These are phyloP conservation scores for Cryptocephalus primarius DNA, from an alignment of 2,888 invertebrate species.

Conservation along the genomic window DNA sequence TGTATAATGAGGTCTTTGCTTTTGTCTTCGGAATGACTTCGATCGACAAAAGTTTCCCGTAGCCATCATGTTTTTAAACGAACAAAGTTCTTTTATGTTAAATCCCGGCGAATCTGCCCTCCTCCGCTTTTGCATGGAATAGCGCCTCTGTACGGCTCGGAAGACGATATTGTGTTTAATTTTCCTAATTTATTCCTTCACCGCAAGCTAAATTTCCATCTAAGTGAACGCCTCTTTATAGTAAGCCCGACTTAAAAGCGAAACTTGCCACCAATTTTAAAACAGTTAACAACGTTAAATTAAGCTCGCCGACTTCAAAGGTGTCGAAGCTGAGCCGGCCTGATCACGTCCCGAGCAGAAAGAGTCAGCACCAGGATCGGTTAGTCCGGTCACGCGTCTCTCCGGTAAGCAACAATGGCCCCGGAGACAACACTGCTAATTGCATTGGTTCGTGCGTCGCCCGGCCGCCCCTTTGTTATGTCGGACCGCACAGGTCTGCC, in stretches of 20 bases:
- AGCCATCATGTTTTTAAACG: too few relatives aligned
- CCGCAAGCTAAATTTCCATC: slow-evolving; percentile 10
- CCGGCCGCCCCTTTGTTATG: not conserved
- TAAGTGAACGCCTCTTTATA: slow-evolving; percentile 7
- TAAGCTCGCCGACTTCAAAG: slow-evolving; percentile 34
- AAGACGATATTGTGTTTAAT: slow-evolving; percentile 11
- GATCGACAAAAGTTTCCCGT: too few relatives aligned
- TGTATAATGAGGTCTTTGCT: too few relatives aligned
- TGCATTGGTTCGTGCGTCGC: slow-evolving; percentile 30
- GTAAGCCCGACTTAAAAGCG: slow-evolving; percentile 13
- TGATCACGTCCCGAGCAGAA: slow-evolving; percentile 21
- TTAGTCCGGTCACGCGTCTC: slow-evolving; percentile 31
- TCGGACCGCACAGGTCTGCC: too few relatives aligned
- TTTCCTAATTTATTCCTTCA: slow-evolving; percentile 14
- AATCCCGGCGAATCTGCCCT: too few relatives aligned
- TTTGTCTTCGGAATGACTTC: too few relatives aligned
- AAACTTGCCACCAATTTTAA: slow-evolving; percentile 24
- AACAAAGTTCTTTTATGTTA: too few relatives aligned
- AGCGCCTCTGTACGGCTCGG: not conserved
- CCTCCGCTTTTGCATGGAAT: too few relatives aligned
- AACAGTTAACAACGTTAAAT: slow-evolving; percentile 33
- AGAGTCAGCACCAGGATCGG: slow-evolving; percentile 2
- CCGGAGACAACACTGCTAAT: slow-evolving; percentile 36
- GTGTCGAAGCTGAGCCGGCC: slow-evolving; percentile 17
- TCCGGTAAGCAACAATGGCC: slow-evolving; percentile 36